Evolutionary conservation across 1,140 invertebrate genomes (phyloP).

Genomic region (Oedothorax gibbosus): DNA sequence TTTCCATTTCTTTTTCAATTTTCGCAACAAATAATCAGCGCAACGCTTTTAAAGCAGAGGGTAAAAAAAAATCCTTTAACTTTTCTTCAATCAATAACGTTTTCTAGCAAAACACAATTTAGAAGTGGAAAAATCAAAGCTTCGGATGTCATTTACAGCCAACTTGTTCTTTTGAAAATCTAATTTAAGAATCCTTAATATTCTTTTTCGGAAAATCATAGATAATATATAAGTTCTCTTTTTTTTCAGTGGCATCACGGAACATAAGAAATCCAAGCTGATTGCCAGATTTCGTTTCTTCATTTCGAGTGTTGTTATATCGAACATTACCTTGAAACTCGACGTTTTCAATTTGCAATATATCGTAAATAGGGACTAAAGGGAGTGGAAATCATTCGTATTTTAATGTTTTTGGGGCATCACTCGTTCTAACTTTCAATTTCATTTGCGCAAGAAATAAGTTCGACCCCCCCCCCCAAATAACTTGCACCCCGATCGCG

Average conservation of each 20-base stretch:
- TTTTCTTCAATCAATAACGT: conserved; percentile 39
- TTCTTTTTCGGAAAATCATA: conserved; percentile 49
- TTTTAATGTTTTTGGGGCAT: conserved; percentile 42
- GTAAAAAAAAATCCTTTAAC: conserved; percentile 49
- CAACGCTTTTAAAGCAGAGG: not conserved
- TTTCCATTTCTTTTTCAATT: conserved; percentile 44
- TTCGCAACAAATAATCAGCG: conserved; percentile 50
- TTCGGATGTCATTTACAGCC: conserved; percentile 54
- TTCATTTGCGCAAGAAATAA: conserved; percentile 46
- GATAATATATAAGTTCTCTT: conserved; percentile 49
- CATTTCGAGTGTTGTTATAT: conserved; percentile 44
- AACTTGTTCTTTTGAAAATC: conserved; percentile 40
- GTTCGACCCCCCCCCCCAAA: conserved; percentile 16
- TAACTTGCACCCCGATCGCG: conserved; percentile 40
- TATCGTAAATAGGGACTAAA: not conserved
- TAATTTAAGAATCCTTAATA: conserved; percentile 56
- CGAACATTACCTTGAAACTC: conserved; percentile 9
- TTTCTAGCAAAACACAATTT: conserved; percentile 47
- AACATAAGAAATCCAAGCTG: conserved; percentile 42
- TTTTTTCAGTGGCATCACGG: conserved; percentile 36
- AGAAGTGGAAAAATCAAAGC: conserved; percentile 42
- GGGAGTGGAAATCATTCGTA: conserved; percentile 46
- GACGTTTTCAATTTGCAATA: conserved; percentile 51
- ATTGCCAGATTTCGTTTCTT: conserved; percentile 61
- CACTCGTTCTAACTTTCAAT: not conserved